Conservation (phyloP, 2,888 invertebrate species). For the Axea sp. region DNA sequence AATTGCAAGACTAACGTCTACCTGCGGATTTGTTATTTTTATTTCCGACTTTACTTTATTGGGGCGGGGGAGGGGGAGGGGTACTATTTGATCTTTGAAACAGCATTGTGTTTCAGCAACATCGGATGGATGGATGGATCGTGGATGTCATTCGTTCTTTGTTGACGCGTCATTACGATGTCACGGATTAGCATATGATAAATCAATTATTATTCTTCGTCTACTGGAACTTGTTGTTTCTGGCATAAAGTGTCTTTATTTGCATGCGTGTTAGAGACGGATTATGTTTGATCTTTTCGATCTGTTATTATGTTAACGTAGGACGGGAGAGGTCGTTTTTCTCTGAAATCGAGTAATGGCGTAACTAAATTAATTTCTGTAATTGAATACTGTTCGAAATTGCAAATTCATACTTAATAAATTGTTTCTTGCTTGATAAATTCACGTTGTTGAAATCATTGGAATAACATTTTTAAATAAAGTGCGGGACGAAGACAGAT, state of each 20-base stretch:
- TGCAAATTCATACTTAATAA: too few relatives aligned
- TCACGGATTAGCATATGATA: constrained; percentile 34
- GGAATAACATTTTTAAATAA: too few relatives aligned
- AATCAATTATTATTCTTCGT: constrained; percentile 38
- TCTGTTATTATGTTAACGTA: constrained; percentile 20
- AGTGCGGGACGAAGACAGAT: too few relatives aligned
- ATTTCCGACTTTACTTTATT: constrained; percentile 17
- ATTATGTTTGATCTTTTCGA: constrained; percentile 38
- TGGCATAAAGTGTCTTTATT: constrained; percentile 32
- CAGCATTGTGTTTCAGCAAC: constrained; percentile 23
- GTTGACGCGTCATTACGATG: constrained; percentile 21
- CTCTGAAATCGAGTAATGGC: too few relatives aligned
- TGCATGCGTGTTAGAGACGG: constrained; percentile 5
- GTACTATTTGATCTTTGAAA: constrained; percentile 40
- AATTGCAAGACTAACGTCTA: constrained; percentile 16
- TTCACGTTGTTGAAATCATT: too few relatives aligned
- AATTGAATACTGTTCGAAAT: too few relatives aligned
- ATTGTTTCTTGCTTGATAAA: too few relatives aligned
- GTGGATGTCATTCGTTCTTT: constrained; percentile 36
- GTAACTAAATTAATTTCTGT: too few relatives aligned
- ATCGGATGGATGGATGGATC: constrained; percentile 2
- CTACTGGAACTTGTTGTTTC: constrained; percentile 18
- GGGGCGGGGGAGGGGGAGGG: too few relatives aligned
- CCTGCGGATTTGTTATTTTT: constrained; percentile 26
- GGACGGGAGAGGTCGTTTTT: too few relatives aligned